Evolutionary conservation across 2,113 vertebrate genomes (phyloP), one percentile per base, ranked within the genome.

Genomic region (Mesitornis unicolor): DNA sequence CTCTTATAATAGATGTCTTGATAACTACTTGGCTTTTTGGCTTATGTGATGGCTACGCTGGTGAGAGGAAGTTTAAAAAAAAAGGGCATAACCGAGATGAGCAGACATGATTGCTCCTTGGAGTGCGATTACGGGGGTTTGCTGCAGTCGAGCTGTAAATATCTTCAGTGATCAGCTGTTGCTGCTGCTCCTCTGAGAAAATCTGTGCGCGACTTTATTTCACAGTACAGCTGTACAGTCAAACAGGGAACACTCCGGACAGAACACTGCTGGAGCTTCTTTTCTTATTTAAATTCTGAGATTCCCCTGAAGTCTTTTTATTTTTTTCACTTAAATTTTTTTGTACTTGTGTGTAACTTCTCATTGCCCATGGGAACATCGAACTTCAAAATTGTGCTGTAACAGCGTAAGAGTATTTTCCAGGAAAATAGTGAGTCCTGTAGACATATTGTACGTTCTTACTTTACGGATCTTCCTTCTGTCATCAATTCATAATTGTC

Each of bases 221-320:
- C 42, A 77, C 2, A 0, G 19, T 36, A 22, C 31, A 33, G 33
- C 47, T 43, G 40, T 60, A 26, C 4, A 16, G 59, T 25, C 63
- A 33, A 53, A 42, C 7, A n/a, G 29, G 38, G 22, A 76, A 59
- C 0, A 0, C 59, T 73, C 36, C 0, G 0, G 19, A 40, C 45
- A 63, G 17, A 78, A 48, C 5, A 4, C 20, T 16, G 31, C 2
- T 38, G 31, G 25, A 63, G n/a, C 7, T 43, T 64, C 21, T 47
- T 65, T 38, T 12, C 31, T 43, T 50, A 48, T 43, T n/a, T 25
- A 35, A 77, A 59, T 26, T 14, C 14, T 70, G 38, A 35, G 76
- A 65, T 53, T 48, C 18, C 43, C 21, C 14, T 29, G 17, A 76
- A 70, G 22, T 29, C 65, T 56, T 61, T 31, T 33, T 36, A 8